Conservation (phyloP, 1,140 invertebrate genomes). For the Sarcophaga bullata region DNA sequence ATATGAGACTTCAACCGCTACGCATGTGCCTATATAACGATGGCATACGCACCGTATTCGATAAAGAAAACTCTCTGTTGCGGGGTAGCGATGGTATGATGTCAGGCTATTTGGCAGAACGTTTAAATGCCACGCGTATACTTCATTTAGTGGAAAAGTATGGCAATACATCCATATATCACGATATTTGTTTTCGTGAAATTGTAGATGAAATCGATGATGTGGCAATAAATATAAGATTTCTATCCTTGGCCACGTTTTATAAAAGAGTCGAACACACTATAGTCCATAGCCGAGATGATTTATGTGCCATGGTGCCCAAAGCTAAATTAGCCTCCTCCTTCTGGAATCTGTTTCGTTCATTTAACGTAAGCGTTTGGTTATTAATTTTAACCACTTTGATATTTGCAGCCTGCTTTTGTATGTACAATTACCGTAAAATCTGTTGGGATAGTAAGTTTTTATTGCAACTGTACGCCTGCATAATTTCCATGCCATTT, state of each 20-base stretch:
- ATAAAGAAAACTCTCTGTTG: constrained; percentile 43
- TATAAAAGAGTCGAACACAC: constrained; percentile 51
- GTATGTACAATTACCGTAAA: constrained; percentile 37
- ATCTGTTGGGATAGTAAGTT: neutral
- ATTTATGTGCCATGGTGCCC: constrained; percentile 60
- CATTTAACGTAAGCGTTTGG: constrained; percentile 56
- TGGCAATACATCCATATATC: constrained; percentile 46
- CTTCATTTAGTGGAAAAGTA: constrained; percentile 50
- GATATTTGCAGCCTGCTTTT: constrained; percentile 49
- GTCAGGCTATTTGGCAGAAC: constrained; percentile 51
- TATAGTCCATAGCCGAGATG: constrained; percentile 55
- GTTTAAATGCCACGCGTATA: constrained; percentile 59
- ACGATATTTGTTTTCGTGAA: constrained; percentile 54
- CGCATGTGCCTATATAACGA: constrained; percentile 59
- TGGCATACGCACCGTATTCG: constrained; percentile 55
- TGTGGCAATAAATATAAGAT: constrained; percentile 58
- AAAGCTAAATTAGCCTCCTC: constrained; percentile 52
- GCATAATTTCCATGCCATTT: constrained; percentile 51
- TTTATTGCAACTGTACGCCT: constrained; percentile 51
- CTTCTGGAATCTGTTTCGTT: constrained; percentile 61
- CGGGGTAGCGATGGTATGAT: constrained; percentile 56
- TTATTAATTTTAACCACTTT: constrained; percentile 47
- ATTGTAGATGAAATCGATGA: constrained; percentile 56
- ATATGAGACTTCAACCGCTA: constrained; percentile 58
- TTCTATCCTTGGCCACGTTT: constrained; percentile 52